Conservation (phyloP, 2,797 vertebrate species). For the Merluccius polli region DNA sequence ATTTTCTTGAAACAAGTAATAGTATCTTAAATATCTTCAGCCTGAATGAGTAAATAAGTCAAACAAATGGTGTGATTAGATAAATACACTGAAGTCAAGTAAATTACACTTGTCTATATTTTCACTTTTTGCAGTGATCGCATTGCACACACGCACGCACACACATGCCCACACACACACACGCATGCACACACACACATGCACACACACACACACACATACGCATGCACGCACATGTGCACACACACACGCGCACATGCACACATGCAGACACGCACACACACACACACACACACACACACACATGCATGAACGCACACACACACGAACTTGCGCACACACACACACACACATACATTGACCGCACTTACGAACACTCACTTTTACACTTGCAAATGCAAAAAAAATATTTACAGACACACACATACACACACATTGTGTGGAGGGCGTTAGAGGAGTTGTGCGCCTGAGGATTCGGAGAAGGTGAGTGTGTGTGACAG, state of each 20-base stretch:
- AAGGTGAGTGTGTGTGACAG: constrained; percentile 60
- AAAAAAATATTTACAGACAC: background rate
- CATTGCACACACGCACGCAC: background rate
- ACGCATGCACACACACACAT: background rate
- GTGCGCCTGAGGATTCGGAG: constrained; percentile 57
- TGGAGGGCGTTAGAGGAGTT: constrained; percentile 59
- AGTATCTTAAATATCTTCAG: too few species aligned
- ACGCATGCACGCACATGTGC: background rate
- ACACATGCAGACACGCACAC: constrained; percentile 13
- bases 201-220: background rate
- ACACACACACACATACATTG: background rate
- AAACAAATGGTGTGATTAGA: too few species aligned
- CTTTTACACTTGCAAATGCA: background rate
- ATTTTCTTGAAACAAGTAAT: too few species aligned
- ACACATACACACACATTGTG: constrained; percentile 12
- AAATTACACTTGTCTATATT: too few species aligned
- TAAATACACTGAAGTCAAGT: too few species aligned
- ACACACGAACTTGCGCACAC: constrained; percentile 1
- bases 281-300: background rate
- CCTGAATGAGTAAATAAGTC: too few species aligned
- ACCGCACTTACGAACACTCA: background rate
- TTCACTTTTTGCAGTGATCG: too few species aligned
- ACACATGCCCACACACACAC: background rate
- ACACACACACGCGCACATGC: too few species aligned
- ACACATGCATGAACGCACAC: background rate